These are phyloP conservation scores for Drosophila dives DNA, from an alignment of 2,888 invertebrate species.

Conservation along the genomic window DNA sequence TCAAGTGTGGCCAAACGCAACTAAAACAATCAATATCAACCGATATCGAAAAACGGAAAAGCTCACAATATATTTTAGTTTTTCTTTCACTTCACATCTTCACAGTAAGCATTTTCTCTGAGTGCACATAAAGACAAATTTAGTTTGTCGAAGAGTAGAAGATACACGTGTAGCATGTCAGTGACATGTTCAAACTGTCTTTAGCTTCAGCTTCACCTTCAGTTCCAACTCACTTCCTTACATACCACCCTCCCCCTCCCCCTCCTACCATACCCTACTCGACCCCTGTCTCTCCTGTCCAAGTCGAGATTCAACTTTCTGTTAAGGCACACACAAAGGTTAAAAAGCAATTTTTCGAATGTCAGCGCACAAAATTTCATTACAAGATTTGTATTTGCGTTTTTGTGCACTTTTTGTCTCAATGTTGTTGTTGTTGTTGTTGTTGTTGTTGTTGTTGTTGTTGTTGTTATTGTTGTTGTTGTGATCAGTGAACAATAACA, in stretches of 20 bases:
- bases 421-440: slow-evolving; percentile 33
- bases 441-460: slow-evolving; percentile 37
- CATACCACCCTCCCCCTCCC: neutral
- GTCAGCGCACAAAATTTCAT: slow-evolving; percentile 79
- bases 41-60: no score
- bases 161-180: slow-evolving; percentile 79
- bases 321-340: slow-evolving; percentile 58
- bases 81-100: neutral
- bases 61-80: neutral
- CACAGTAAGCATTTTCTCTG: neutral
- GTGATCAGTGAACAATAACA: slow-evolving; percentile 48
- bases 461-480: slow-evolving; percentile 27
- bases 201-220: slow-evolving; percentile 1
- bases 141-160: slow-evolving; percentile 51
- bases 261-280: neutral
- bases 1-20: no score
- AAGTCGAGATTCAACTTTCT: slow-evolving; percentile 33
- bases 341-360: slow-evolving; percentile 79
- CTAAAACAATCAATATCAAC: no score
- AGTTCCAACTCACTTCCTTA: neutral
- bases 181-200: slow-evolving; percentile 58
- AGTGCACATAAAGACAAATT: neutral
- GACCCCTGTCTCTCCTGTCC: neutral
- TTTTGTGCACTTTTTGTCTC: slow-evolving; percentile 49
- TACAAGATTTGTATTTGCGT: slow-evolving; percentile 78